Evolutionary conservation across 2,888 invertebrate species (phyloP).

Genomic region (Trachelus stipa): DNA sequence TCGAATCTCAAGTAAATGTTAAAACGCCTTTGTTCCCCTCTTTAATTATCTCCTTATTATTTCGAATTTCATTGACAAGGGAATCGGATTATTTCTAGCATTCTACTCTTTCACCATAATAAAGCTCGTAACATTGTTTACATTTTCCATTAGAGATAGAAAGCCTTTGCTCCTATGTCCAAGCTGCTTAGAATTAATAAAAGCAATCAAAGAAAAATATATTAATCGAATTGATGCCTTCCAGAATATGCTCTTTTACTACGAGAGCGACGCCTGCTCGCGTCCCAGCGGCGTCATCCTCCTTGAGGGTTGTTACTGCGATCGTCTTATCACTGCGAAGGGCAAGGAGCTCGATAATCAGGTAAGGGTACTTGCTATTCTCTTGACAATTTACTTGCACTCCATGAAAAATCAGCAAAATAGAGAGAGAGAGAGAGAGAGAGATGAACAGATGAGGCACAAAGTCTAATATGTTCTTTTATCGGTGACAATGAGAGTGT

Average conservation of each 20-base stretch:
- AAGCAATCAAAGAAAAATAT: not conserved
- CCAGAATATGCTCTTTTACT: conserved; percentile 92
- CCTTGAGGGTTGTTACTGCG: conserved; percentile 90
- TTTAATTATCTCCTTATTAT: not conserved
- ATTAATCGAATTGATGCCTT: conserved; percentile 55
- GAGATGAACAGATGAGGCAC: not conserved
- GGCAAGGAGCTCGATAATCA: conserved; percentile 68
- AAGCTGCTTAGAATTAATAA: not conserved
- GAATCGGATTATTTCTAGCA: not conserved
- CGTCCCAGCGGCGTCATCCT: conserved; percentile 87
- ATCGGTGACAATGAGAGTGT: not conserved
- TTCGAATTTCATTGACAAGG: not conserved
- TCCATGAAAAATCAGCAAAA: not conserved
- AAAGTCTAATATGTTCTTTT: not conserved
- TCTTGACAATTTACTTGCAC: not conserved
- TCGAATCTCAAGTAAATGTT: not conserved
- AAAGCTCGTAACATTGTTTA: not conserved
- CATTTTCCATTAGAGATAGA: not conserved
- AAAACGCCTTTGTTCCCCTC: not conserved
- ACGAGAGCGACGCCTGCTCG: conserved; percentile 83
- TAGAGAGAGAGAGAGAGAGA: not conserved
- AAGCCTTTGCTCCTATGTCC: not conserved
- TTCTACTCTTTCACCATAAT: not conserved
- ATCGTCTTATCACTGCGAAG: conserved; percentile 76
- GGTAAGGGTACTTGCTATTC: conserved; percentile 45